phyloP scores from a whole-genome alignment of 2,797 vertebrate species.

The Yasuhikotakia modesta region DNA sequence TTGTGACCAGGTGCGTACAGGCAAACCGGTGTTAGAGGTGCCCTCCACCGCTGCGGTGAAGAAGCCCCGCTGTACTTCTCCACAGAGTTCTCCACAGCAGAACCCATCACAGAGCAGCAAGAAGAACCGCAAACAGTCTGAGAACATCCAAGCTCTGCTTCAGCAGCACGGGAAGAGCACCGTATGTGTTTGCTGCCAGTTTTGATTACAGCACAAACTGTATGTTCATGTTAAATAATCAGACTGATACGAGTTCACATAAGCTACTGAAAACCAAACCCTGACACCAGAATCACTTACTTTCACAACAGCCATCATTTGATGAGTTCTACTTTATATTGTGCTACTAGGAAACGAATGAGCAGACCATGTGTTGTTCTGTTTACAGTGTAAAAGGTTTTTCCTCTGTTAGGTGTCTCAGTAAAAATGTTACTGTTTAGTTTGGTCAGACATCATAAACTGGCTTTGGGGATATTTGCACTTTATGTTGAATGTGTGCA shows the following conservation, averaged over 20 bases:
- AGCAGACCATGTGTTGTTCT: conserved; percentile 1
- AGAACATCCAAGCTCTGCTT: conserved; percentile 77
- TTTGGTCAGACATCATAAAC: conserved; percentile 38
- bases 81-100: conserved; percentile 69
- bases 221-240: conserved; percentile 27
- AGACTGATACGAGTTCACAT: conserved; percentile 45
- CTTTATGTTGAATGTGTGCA: conserved; percentile 52
- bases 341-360: conserved; percentile 23
- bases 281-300: conserved; percentile 35
- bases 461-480: conserved; percentile 36
- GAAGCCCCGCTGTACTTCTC: conserved; percentile 78
- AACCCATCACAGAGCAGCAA: conserved; percentile 76
- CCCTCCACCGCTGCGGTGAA: conserved; percentile 78
- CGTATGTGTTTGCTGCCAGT: conserved; percentile 85
- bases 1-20: conserved; percentile 60
- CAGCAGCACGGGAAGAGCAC: conserved; percentile 86
- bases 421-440: conserved; percentile 40
- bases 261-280: conserved; percentile 55
- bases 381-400: background rate
- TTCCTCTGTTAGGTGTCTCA: conserved; percentile 27
- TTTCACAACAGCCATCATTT: conserved; percentile 22
- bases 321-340: conserved; percentile 39
- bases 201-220: conserved; percentile 19
- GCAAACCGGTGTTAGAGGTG: conserved; percentile 83
- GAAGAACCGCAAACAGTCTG: conserved; percentile 84